Percentiles rank a stretch among this genome's conserved stretches.
These are phyloP conservation scores for Nomada fabriciana DNA, from an alignment of 2,888 invertebrate species.

Conservation along the genomic window DNA sequence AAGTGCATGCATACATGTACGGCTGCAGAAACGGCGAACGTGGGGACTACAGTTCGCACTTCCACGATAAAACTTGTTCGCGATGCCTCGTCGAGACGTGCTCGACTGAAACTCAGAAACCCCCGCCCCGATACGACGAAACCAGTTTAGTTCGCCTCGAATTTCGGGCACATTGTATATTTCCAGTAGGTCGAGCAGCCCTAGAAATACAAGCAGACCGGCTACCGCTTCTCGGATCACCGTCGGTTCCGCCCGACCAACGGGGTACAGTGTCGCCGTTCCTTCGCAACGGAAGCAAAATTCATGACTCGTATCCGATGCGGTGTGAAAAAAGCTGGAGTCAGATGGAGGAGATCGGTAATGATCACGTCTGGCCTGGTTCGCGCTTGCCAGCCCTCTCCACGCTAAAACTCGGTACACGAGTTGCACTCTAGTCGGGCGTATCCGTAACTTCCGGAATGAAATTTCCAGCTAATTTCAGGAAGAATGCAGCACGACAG, in stretches of 20 bases:
- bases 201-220: slow-evolving; percentile 8
- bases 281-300: slow-evolving; percentile 29
- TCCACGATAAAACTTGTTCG: no score
- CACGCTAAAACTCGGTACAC: slow-evolving; percentile 41
- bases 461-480: slow-evolving; percentile 47
- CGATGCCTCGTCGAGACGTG: no score
- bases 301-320: not conserved
- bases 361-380: slow-evolving; percentile 25
- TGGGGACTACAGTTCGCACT: no score
- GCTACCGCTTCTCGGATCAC: not conserved
- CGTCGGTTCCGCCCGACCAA: not conserved
- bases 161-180: slow-evolving; percentile 16
- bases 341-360: slow-evolving; percentile 35
- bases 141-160: slow-evolving; percentile 21
- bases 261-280: not conserved
- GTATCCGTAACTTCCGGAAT: slow-evolving; percentile 27
- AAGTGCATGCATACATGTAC: no score
- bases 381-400: not conserved
- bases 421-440: not conserved
- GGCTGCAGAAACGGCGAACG: no score
- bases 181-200: slow-evolving; percentile 4
- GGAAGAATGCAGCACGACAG: slow-evolving; percentile 31
- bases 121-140: slow-evolving; percentile 2
- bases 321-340: not conserved
- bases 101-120: not conserved